These are phyloP conservation scores for Sebastes steindachneri DNA, from an alignment of 2,797 vertebrate species.

Conservation along the genomic window DNA sequence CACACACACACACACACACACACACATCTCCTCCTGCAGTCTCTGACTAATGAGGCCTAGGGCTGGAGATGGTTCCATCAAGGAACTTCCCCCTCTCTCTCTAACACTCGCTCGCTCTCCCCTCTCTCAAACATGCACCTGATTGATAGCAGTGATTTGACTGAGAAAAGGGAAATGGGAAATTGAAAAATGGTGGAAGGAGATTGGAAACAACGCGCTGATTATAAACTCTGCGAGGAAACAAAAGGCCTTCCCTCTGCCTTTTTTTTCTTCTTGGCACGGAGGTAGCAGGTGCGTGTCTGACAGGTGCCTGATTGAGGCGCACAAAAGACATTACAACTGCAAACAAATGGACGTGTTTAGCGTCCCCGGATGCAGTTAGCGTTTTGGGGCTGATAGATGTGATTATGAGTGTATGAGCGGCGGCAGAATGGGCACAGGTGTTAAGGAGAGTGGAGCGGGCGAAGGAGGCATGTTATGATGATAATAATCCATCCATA, in stretches of 20 bases:
- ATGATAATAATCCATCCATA: slow-evolving; percentile 73
- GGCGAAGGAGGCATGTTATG: slow-evolving; percentile 55
- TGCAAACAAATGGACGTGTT: slow-evolving; percentile 85
- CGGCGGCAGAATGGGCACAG: slow-evolving; percentile 75
- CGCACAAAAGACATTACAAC: slow-evolving; percentile 84
- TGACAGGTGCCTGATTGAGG: slow-evolving; percentile 88
- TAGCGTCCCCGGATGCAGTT: slow-evolving; percentile 78
- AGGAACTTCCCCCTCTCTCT: slow-evolving; percentile 67
- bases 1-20: no score
- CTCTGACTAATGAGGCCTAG: slow-evolving; percentile 82
- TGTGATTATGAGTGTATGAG: slow-evolving; percentile 82
- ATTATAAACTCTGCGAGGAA: slow-evolving; percentile 84
- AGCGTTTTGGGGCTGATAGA: slow-evolving; percentile 81
- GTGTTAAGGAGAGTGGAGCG: slow-evolving; percentile 68
- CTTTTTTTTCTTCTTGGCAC: slow-evolving; percentile 66
- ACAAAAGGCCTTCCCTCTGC: slow-evolving; percentile 78
- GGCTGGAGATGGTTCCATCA: slow-evolving; percentile 83
- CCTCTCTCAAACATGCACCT: slow-evolving; percentile 73
- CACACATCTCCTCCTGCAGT: slow-evolving; percentile 65
- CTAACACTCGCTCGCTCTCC: slow-evolving; percentile 16
- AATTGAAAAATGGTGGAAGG: slow-evolving; percentile 86
- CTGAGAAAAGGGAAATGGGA: slow-evolving; percentile 85
- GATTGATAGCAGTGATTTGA: slow-evolving; percentile 87
- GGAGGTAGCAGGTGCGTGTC: slow-evolving; percentile 83
- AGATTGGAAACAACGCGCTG: slow-evolving; percentile 85